A percentile compares a stretch with the other conserved stretches of the same genome.
Conservation (phyloP, 1,140 invertebrate genomes). For the Antheraea mylitta region DNA sequence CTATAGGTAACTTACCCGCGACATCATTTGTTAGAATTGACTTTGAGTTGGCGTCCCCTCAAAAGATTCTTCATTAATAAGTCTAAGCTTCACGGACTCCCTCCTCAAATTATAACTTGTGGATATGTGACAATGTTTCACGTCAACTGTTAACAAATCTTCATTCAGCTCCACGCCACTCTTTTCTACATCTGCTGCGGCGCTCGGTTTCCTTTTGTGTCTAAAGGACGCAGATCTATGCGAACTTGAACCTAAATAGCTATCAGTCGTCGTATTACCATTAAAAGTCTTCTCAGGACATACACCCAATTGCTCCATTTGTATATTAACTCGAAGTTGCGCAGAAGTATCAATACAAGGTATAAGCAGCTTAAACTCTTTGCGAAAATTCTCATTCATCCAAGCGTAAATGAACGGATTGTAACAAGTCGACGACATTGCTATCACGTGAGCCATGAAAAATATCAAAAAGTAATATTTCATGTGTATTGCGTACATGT, state of each 20-base stretch:
- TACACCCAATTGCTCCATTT: conserved; percentile 65
- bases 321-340: conserved; percentile 56
- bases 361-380: conserved; percentile 95
- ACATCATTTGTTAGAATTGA: conserved; percentile 71
- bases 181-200: conserved; percentile 66
- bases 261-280: conserved; percentile 81
- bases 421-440: conserved; percentile 98
- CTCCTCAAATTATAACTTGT: conserved; percentile 72
- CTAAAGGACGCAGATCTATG: conserved; percentile 61
- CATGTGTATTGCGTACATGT: conserved; percentile 84
- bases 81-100: conserved; percentile 70
- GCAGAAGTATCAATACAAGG: conserved; percentile 84
- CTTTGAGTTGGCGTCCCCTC: conserved; percentile 56
- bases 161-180: conserved; percentile 74
- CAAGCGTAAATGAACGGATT: conserved; percentile 96
- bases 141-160: conserved; percentile 65
- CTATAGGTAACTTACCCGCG: conserved; percentile 43
- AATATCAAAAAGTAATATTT: conserved; percentile 92
- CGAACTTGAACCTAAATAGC: conserved; percentile 63
- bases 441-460: conserved; percentile 94
- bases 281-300: conserved; percentile 85
- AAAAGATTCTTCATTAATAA: conserved; percentile 77
- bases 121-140: conserved; percentile 71
- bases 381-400: conserved; percentile 98
- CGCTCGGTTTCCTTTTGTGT: conserved; percentile 70